Percentiles rank a stretch among this genome's conserved stretches.
Conservation (phyloP, 2,113 vertebrate species). For the Felis chaus region DNA sequence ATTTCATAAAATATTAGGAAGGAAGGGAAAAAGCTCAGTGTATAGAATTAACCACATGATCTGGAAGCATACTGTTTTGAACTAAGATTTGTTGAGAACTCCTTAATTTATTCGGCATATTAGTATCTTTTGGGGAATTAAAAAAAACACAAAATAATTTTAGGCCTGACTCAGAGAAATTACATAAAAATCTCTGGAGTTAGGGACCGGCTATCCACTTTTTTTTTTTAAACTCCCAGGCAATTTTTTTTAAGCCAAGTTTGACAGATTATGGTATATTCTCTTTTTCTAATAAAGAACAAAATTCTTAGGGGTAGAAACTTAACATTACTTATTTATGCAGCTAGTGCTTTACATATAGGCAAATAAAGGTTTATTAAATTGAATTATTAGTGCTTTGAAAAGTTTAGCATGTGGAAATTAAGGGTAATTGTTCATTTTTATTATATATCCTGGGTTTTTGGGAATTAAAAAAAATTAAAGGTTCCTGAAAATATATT, state of each 20-base stretch:
- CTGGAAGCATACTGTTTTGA: not conserved
- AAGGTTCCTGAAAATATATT: not conserved
- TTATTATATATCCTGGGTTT: not conserved
- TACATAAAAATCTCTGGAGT: not conserved
- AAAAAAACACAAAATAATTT: not conserved
- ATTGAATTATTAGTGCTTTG: not conserved
- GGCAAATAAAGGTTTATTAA: not conserved
- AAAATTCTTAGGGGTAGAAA: not conserved
- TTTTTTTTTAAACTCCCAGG: not conserved
- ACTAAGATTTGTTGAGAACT: not conserved
- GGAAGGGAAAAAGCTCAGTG: not conserved
- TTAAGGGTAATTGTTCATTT: not conserved
- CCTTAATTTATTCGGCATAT: not conserved
- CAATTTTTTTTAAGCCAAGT: not conserved
- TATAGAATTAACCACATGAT: not conserved
- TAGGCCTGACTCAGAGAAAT: not conserved
- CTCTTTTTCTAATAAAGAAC: not conserved
- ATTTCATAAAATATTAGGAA: not conserved
- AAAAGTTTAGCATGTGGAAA: not conserved
- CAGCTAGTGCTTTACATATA: not conserved
- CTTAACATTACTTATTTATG: not conserved
- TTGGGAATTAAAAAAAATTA: not conserved
- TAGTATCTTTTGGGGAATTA: not conserved
- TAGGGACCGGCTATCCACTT: not conserved
- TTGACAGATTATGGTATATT: not conserved